A percentile compares a stretch with the other conserved stretches of the same genome.
phyloP scores from a whole-genome alignment of 2,888 invertebrate species.

The Anodontia alba region DNA sequence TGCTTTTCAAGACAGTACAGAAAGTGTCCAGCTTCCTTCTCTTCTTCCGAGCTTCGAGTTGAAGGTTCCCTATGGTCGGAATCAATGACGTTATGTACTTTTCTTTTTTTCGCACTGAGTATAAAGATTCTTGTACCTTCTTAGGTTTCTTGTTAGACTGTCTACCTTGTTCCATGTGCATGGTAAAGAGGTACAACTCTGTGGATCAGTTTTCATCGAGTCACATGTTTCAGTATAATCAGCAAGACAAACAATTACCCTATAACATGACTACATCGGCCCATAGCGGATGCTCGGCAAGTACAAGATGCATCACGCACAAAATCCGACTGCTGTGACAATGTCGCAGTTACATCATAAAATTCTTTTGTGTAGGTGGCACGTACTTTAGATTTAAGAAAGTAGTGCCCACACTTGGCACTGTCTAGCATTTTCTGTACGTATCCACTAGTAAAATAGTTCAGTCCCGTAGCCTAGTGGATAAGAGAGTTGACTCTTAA shows the following conservation, averaged over 20 bases:
- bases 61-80: constrained; percentile 16
- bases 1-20: neutral
- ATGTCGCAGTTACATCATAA: constrained; percentile 32
- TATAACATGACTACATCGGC: constrained; percentile 19
- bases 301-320: constrained; percentile 29
- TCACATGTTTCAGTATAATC: neutral
- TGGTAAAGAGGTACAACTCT: constrained; percentile 23
- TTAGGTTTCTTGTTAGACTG: constrained; percentile 1
- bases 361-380: constrained; percentile 25
- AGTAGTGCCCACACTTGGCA: constrained; percentile 30
- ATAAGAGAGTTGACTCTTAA: no score
- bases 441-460: constrained; percentile 40
- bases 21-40: neutral
- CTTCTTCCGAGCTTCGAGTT: neutral
- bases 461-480: constrained; percentile 28
- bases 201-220: neutral
- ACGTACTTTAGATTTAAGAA: constrained; percentile 43
- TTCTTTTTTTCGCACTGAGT: neutral
- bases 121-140: constrained; percentile 4
- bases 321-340: constrained; percentile 22
- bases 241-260: constrained; percentile 13
- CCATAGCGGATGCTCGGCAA: constrained; percentile 21
- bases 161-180: constrained; percentile 19
- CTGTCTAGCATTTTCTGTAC: constrained; percentile 44
- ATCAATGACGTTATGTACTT: constrained; percentile 6